These are phyloP conservation scores for Florisuga fusca DNA, from an alignment of 2,797 vertebrate species.

Conservation along the genomic window DNA sequence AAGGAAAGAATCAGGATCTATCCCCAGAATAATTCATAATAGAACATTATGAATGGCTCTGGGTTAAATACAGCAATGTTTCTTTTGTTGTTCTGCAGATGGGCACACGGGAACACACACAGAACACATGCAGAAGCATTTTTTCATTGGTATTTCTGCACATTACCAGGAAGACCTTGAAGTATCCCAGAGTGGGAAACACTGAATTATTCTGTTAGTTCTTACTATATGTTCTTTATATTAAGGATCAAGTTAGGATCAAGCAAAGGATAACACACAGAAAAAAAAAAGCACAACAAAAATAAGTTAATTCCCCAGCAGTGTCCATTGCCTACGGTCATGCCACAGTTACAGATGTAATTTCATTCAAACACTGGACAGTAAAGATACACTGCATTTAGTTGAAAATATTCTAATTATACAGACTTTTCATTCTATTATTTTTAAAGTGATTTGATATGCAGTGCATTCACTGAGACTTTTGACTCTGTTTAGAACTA, in stretches of 20 bases:
- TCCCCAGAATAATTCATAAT: not conserved
- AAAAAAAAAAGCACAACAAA: not conserved
- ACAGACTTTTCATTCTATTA: not conserved
- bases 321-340: not conserved
- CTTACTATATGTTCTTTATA: not conserved
- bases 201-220: conserved; percentile 29
- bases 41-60: not conserved
- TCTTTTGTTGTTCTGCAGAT: not conserved
- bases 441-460: not conserved
- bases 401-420: not conserved
- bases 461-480: not conserved
- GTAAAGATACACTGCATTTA: not conserved
- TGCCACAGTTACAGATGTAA: not conserved
- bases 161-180: not conserved
- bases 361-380: not conserved
- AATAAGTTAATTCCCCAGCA: not conserved
- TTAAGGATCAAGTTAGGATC: not conserved
- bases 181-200: not conserved
- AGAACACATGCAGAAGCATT: not conserved
- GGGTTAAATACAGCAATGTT: not conserved
- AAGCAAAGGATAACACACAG: not conserved
- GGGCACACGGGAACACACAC: not conserved
- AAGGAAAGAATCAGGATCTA: conserved; percentile 23
- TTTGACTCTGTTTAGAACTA: not conserved
- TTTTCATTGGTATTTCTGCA: not conserved